phyloP scores from a whole-genome alignment of 2,797 vertebrate species.

The Etheostoma perlongum region DNA sequence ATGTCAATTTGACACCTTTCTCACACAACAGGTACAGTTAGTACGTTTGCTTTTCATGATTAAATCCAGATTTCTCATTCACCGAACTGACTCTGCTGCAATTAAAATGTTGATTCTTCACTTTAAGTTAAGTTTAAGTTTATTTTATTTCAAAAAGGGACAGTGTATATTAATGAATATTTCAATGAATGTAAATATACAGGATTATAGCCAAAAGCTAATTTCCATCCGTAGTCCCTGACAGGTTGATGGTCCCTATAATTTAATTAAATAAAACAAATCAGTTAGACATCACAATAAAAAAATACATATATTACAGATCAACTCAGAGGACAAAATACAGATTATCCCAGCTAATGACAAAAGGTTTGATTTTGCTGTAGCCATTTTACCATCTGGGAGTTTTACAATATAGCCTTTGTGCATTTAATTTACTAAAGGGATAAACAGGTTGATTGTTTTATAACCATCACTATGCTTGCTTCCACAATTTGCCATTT shows the following conservation, averaged over 20 bases:
- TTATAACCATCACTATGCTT: slow-evolving; percentile 16
- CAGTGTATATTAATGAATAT: no score
- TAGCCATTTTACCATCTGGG: neutral
- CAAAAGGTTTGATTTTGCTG: no score
- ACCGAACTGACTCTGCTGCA: neutral
- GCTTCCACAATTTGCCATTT: neutral
- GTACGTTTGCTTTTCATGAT: neutral
- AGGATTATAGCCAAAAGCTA: no score
- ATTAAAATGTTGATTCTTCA: slow-evolving; percentile 16
- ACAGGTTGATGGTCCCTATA: no score
- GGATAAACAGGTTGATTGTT: slow-evolving; percentile 18
- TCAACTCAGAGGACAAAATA: no score
- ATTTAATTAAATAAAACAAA: no score
- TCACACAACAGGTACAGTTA: slow-evolving; percentile 4
- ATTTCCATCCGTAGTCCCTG: no score
- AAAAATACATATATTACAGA: no score
- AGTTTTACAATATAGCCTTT: slow-evolving; percentile 5
- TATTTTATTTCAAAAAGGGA: no score
- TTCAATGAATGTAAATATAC: no score
- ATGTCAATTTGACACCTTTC: neutral
- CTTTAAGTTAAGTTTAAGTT: neutral
- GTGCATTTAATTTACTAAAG: slow-evolving; percentile 10
- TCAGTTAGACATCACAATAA: no score
- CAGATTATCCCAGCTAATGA: no score
- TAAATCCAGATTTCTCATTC: slow-evolving; percentile 1